Base-by-base conservation (phyloP, 2,888 invertebrate species). In the Leptopilina myrica region DNA sequence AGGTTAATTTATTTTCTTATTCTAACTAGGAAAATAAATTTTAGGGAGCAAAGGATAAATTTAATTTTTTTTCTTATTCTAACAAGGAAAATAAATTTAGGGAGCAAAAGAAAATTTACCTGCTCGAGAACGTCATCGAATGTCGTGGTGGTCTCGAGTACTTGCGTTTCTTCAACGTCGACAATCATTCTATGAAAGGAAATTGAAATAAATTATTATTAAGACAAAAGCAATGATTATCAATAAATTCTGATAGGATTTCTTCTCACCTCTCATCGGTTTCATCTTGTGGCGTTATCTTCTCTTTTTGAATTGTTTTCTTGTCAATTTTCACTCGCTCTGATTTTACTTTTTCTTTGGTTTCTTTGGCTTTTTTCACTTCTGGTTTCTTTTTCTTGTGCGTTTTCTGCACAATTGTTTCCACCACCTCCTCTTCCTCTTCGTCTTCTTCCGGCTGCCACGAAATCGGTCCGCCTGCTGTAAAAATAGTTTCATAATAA, bases 131-230 rank as follows among this genome's bases (percentile, higher is more conserved):
- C 90, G 86, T 93, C 92, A 78, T 90, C 90, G n/a, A 94, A 93
- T 64, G 93, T 92, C 86, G 94, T 93, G 14, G 94, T 93, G 66
- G 93, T 92, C 89, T 95, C 94, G 14, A 95, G 92, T 75, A 94
- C 92, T 85, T 94, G 92, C 0, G 92, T 93, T 80, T 93, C 92
- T 84, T 93, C 92, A 40, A 94, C 92, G 75, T 93, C 94, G 26
- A 93, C 87, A 76, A 93, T 92, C 87, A 92, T 93, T 80, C 92
- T 92, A 77, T 33, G 86, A 83, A 2, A 81, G 43, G 7, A 76
- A 64, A 76, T 20, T 62, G 9, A 80, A n/a, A 77, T 78, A 65
- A 59, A 69, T 43, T 77, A 62, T 56, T 79, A 46, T 15, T 67
- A 14, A 0, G 40, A 7, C 8, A 43, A 73, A 80, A 62, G 49